Evolutionary conservation across 2,113 vertebrate genomes (phyloP), one percentile per base, ranked within the genome.

Genomic region (Hemiscyllium ocellatum): DNA sequence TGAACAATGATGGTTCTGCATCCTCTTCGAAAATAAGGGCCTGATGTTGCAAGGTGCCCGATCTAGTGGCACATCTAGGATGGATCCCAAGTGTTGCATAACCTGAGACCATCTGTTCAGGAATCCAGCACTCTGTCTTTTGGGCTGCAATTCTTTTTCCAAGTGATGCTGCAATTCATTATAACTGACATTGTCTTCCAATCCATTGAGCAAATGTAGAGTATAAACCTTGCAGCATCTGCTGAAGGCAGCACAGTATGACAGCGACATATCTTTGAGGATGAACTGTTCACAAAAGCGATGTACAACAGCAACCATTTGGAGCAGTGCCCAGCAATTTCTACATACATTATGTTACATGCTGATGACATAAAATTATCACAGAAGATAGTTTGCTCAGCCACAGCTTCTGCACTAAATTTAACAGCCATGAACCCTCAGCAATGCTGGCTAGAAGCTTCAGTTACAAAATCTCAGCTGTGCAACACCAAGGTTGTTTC

Each of bases 361-460:
- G 89, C 65, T n/a, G 61, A 68, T 22, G 17, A 24, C 61, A 83
- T 83, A 1, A 19, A 20, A 22, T 68, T 33, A 65, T 93, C 89
- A 93, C 33, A 93, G 89, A 37, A 93, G 89, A n/a, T 42, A 93
- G 33, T 68, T 93, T 93, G 61, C 15, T 66, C 20, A 68, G 61
- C 33, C 89, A 17, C n/a, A 68, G 89, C 33, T 93, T 68, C 61
- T 0, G 89, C 89, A 93, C 61, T 93, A 93, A 93, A 37, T 93
- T 93, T 93, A 93, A 93, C 89, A 93, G 86, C 86, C 47, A 29
- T 89, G 86, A 89, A 89, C 86, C 50, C 87, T 29, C 26, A 90
- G 89, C 33, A 93, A 93, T 93, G 89, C n/a, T 93, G 89, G 33
- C 20, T 37, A 66, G 89, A 66, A 65, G 89, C 89, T 93, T 68